Evolutionary conservation across 1,140 invertebrate species (phyloP).

Genomic region (Cotesia vestalis): DNA sequence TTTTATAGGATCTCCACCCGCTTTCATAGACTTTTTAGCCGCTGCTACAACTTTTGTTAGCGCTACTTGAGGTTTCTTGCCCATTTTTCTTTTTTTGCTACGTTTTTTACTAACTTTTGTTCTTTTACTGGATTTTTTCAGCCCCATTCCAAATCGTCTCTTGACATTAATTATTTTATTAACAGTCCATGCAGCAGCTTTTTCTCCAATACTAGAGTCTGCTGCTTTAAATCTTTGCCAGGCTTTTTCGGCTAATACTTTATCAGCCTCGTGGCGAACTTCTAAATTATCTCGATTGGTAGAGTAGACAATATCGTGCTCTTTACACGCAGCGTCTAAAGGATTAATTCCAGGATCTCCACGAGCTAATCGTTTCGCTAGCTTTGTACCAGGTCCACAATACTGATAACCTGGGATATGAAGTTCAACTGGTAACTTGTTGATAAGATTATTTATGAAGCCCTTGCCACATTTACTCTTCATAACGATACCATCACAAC

Average conservation of each 20-base stretch:
- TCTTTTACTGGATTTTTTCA: not conserved
- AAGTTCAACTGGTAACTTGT: not conserved
- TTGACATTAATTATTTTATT: no score
- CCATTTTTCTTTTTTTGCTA: no score
- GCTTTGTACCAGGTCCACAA: slow-evolving; percentile 6
- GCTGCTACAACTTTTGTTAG: no score
- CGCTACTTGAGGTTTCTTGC: no score
- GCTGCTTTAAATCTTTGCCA: slow-evolving; percentile 54
- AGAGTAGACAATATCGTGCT: slow-evolving; percentile 55
- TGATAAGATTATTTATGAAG: not conserved
- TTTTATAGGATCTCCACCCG: no score
- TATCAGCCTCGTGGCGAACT: slow-evolving; percentile 53
- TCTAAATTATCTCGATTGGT: slow-evolving; percentile 26
- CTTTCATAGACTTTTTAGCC: no score
- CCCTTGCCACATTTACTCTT: no score
- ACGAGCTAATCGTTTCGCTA: not conserved
- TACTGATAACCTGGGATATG: slow-evolving; percentile 3
- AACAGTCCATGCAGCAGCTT: slow-evolving; percentile 49
- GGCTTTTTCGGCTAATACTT: slow-evolving; percentile 53
- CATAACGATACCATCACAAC: no score
- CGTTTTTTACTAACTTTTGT: no score
- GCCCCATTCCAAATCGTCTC: slow-evolving; percentile 19
- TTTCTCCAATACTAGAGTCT: slow-evolving; percentile 53
- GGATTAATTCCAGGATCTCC: slow-evolving; percentile 12
- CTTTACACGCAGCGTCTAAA: slow-evolving; percentile 42